Evolutionary conservation across 2,113 vertebrate species (phyloP).

Genomic region (Indicator indicator): DNA sequence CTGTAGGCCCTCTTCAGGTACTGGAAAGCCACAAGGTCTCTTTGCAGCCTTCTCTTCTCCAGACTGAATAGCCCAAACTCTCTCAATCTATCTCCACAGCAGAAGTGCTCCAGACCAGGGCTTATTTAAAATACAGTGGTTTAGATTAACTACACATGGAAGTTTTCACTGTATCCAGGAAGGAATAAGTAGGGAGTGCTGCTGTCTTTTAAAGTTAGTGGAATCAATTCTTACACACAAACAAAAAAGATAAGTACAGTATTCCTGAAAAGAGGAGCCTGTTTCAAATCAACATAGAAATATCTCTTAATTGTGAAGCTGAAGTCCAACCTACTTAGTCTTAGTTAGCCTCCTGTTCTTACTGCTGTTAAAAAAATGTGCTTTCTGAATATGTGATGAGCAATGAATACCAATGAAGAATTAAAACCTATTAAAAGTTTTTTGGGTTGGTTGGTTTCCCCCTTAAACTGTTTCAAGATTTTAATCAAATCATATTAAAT

Average conservation of each 20-base stretch:
- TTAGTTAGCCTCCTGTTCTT: neutral
- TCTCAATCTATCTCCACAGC: too few relatives aligned
- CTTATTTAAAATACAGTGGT: neutral
- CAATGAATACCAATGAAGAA: neutral
- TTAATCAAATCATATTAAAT: neutral
- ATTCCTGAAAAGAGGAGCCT: neutral
- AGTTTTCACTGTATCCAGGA: neutral
- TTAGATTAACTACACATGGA: neutral
- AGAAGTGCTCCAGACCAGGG: too few relatives aligned
- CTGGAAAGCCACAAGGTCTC: too few relatives aligned
- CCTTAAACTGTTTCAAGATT: neutral
- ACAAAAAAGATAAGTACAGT: neutral
- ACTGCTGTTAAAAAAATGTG: neutral
- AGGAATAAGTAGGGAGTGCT: neutral
- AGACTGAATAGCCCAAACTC: too few relatives aligned
- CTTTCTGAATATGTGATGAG: neutral
- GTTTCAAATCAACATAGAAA: neutral
- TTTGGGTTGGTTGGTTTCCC: neutral
- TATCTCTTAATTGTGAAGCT: neutral
- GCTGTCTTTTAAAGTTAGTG: neutral
- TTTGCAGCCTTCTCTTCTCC: too few relatives aligned
- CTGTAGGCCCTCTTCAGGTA: too few relatives aligned
- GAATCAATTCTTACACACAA: neutral
- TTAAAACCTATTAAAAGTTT: neutral
- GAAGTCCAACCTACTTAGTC: neutral